Percentiles rank a stretch among this genome's conserved stretches.
Conservation (phyloP, 2,113 vertebrate genomes). For the Parotia lawesii region DNA sequence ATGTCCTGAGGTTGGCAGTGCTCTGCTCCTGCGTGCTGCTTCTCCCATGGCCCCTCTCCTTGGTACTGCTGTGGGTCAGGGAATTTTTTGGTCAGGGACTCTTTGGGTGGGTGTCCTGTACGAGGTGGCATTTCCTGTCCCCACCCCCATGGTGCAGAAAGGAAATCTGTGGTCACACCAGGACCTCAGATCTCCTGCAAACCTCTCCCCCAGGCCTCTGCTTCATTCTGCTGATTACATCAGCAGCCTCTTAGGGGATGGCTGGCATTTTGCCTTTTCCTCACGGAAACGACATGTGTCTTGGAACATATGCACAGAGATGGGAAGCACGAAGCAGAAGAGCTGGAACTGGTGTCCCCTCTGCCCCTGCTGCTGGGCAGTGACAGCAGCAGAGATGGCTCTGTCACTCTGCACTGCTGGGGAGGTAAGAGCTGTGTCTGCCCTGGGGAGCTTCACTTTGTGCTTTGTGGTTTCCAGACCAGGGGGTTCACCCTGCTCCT, state of each 20-base stretch:
- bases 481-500: neutral
- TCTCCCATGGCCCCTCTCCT: neutral
- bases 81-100: neutral
- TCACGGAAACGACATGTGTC: neutral
- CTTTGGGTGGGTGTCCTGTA: neutral
- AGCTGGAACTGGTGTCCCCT: neutral
- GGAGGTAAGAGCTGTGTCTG: neutral
- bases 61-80: rapidly evolving
- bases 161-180: neutral
- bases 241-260: neutral
- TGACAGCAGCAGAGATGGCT: neutral
- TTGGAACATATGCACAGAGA: neutral
- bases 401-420: neutral
- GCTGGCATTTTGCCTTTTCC: neutral
- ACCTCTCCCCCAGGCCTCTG: neutral
- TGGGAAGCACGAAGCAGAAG: neutral
- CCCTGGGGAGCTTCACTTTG: neutral
- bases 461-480: neutral
- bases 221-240: neutral
- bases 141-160: neutral
- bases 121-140: neutral
- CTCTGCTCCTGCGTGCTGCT: neutral
- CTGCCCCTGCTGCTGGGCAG: neutral
- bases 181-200: neutral
- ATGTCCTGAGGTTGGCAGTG: neutral